Base-by-base conservation (phyloP, 2,113 vertebrate genomes). In the Heterocephalus glaber region DNA sequence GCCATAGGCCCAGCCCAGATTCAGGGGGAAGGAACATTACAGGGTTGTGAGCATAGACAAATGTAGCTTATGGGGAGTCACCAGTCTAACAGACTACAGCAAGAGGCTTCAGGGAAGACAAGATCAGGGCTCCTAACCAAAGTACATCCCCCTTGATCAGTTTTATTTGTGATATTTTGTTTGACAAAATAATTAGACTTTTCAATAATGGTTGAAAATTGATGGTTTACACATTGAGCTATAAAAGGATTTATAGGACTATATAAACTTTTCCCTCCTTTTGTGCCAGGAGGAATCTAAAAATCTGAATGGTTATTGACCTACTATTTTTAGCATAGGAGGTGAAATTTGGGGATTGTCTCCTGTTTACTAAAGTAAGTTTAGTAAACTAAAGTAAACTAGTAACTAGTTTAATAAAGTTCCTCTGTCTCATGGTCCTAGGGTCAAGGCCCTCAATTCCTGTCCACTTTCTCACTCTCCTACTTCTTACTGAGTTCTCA, bases 181-280 rank as follows among this genome's bases (percentile, higher is more conserved):
- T 96, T 92, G 68, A 68, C 89, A 93, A 70, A 28, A 88, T 77
- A 87, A 83, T 79, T 66, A 49, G 3, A 77, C 60, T 85, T 94
- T 72, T 63, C n/a, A 90, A 61, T 86, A 86, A 44, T 68, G 49
- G 30, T 38, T 82, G 35, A 54, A 95, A 85, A 82, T 84, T 61
- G 44, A 47, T 79, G 33, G 76, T 81, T 89, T 81, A 28, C 3
- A 41, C 20, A 35, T 7, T 68, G 92, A 63, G 41, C 79, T 86
- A 20, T 52, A 89, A 93, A 79, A 86, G 63, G 41, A 72, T 90
- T 79, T 66, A 38, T 20, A 35, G 66, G 77, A 74, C 12, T 30
- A 19, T 30, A 8, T 56, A 60, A 89, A 24, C 6, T 44, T 84
- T 77, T 7, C 49, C 47, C 17, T 92, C n/a, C 68, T 80, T 83